A percentile compares a stretch with the other conserved stretches of the same genome.
phyloP scores from a whole-genome alignment of 2,888 invertebrate genomes.

The Cyclophora punctaria region DNA sequence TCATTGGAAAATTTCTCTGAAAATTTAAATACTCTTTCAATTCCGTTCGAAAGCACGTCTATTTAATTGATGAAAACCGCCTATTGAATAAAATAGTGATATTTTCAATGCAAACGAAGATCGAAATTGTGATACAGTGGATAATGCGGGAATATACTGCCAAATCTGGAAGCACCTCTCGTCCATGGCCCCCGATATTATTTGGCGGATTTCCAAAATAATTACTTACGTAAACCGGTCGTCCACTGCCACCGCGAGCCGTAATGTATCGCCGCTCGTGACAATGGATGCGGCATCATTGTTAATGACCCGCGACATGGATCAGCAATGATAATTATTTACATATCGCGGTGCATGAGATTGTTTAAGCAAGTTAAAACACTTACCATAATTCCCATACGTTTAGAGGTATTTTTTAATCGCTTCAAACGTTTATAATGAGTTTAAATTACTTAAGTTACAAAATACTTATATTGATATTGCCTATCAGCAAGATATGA shows the following conservation, averaged over 20 bases:
- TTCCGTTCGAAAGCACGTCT: neutral
- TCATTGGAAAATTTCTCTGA: neutral
- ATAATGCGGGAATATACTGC: slow-evolving; percentile 35
- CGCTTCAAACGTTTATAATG: too few relatives aligned
- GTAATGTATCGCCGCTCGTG: too few relatives aligned
- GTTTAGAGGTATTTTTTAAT: too few relatives aligned
- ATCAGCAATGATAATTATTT: too few relatives aligned
- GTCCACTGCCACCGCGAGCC: slow-evolving; percentile 21
- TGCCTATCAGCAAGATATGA: too few relatives aligned
- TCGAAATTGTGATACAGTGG: slow-evolving; percentile 20
- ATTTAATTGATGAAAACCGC: slow-evolving; percentile 9
- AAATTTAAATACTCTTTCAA: neutral
- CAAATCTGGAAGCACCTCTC: slow-evolving; percentile 49
- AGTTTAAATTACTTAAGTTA: too few relatives aligned
- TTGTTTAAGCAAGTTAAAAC: too few relatives aligned
- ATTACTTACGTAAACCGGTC: slow-evolving; percentile 64
- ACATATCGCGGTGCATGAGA: too few relatives aligned
- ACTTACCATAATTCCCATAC: too few relatives aligned
- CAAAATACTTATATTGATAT: too few relatives aligned
- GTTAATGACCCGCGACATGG: too few relatives aligned
- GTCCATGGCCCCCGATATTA: slow-evolving; percentile 45
- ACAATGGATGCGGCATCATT: slow-evolving; percentile 15
- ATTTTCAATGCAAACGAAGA: slow-evolving; percentile 33
- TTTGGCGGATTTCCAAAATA: slow-evolving; percentile 67
- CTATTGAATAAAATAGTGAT: slow-evolving; percentile 18